Percentiles rank a stretch among this genome's conserved stretches.
Conservation (phyloP, 1,140 invertebrate genomes). For the Planococcus citri region DNA sequence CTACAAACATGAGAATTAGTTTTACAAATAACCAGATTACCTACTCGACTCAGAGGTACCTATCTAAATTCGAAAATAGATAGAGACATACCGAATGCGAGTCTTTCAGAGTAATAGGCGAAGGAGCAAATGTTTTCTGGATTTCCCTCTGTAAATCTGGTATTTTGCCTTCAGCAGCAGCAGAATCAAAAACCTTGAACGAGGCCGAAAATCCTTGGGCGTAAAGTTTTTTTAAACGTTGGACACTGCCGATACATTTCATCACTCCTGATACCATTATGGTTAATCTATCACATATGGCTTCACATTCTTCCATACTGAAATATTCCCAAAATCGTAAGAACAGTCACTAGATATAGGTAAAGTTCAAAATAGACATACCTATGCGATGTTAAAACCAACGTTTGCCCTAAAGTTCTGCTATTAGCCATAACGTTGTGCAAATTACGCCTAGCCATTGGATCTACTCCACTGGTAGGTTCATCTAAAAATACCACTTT, state of each 20-base stretch:
- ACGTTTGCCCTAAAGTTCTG: conserved; percentile 34
- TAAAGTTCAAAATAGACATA: background rate
- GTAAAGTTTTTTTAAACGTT: conserved; percentile 35
- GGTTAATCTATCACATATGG: conserved; percentile 66
- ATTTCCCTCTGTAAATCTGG: no score
- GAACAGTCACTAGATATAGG: no score
- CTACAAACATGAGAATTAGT: conserved; percentile 28
- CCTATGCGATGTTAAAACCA: conserved; percentile 38
- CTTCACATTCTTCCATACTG: conserved; percentile 50
- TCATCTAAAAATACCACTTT: conserved; percentile 78
- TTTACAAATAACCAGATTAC: no score
- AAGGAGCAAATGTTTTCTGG: no score
- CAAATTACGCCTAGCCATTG: conserved; percentile 56
- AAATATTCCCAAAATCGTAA: no score
- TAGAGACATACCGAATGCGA: no score
- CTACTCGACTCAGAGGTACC: no score
- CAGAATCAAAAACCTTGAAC: conserved; percentile 30
- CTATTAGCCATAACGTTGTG: conserved; percentile 57
- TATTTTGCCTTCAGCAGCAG: background rate
- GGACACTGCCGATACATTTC: conserved; percentile 37
- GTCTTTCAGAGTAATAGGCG: no score
- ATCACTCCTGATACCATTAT: conserved; percentile 74
- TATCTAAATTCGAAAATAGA: no score
- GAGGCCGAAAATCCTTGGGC: conserved; percentile 39
- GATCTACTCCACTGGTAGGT: conserved; percentile 68